phyloP scores from a whole-genome alignment of 2,797 vertebrate genomes.

The Erethizon dorsatum region DNA sequence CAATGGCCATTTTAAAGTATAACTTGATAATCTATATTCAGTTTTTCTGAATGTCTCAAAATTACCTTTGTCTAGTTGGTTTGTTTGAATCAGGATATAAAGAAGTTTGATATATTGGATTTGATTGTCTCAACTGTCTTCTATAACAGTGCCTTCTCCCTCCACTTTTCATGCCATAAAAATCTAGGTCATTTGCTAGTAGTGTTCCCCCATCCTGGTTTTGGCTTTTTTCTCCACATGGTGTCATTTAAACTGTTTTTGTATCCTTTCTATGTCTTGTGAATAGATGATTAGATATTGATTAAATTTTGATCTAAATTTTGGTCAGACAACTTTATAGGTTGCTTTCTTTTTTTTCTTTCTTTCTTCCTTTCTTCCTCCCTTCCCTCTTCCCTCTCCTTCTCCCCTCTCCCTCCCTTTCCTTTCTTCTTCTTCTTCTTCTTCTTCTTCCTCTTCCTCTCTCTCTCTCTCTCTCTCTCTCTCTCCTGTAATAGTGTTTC shows the following conservation, averaged over 20 bases:
- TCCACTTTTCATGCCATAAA: not conserved
- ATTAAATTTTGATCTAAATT: slow-evolving; percentile 42
- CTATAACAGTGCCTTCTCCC: not conserved
- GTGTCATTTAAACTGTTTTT: slow-evolving; percentile 16
- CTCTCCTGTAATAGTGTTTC: not conserved
- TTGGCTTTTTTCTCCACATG: not conserved
- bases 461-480: too few relatives aligned
- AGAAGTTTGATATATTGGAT: not conserved
- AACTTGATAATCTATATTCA: not conserved
- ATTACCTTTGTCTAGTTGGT: slow-evolving; percentile 13
- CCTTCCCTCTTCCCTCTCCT: accelerated
- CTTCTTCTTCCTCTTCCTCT: too few relatives aligned
- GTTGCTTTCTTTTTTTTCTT: not conserved
- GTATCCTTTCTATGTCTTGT: not conserved
- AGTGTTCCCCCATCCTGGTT: not conserved
- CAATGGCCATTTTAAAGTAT: slow-evolving; percentile 8
- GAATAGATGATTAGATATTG: not conserved
- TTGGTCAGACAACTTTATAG: not conserved
- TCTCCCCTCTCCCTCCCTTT: not conserved
- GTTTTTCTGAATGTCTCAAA: not conserved
- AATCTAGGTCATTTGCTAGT: slow-evolving; percentile 2
- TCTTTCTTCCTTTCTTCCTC: too few relatives aligned
- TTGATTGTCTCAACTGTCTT: not conserved
- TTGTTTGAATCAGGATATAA: slow-evolving; percentile 17
- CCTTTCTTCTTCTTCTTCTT: not conserved